Evolutionary conservation across 2,888 invertebrate species (phyloP), one percentile per base, ranked within the genome.

Genomic region (Hemistola chrysoprasaria): DNA sequence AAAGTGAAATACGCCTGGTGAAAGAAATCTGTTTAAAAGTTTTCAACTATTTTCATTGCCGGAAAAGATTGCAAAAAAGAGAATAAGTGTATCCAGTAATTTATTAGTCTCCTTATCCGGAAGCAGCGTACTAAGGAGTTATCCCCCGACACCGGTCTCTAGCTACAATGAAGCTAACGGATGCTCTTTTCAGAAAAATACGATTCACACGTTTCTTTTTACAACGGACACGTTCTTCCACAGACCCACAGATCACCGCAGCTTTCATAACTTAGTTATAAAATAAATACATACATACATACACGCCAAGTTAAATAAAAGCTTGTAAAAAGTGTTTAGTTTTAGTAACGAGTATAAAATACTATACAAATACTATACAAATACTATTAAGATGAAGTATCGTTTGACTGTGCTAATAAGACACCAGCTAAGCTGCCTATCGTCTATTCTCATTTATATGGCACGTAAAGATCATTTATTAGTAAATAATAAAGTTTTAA

Each of bases 401-500:
- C 4, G 4, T 16, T 2, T 16, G 16, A 16, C 16, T 3, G 16
- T 16, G n/a, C n/a, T n/a, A n/a, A n/a, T 16, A 16, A 16, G 16
- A 16, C 16, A 2, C 3, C 4, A 16, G 4, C 4, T 3, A 16
- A 4, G 16, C 16, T 16, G 16, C 16, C 3, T 22, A 31, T 10
- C 8, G n/a, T n/a, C 32, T 8, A 8, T 27, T 8, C 11, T 20
- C 21, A 33, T 24, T 10, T 35, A 8, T 30, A 22, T 40, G 41
- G 55, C 62, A 60, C 54, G 59, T 60, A 56, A 53, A 40, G 41
- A 57, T 56, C 55, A 47, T 68, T 65, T n/a, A n/a, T n/a, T 52
- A 61, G 57, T 68, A 70, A 68, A 69, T 67, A 65, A 65, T 65
- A 66, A 74, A 72, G 66, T 71, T 76, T 71, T 66, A 71, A 70